Base-by-base conservation (phyloP, 2,888 invertebrate genomes). In the Deroplatys truncata region DNA sequence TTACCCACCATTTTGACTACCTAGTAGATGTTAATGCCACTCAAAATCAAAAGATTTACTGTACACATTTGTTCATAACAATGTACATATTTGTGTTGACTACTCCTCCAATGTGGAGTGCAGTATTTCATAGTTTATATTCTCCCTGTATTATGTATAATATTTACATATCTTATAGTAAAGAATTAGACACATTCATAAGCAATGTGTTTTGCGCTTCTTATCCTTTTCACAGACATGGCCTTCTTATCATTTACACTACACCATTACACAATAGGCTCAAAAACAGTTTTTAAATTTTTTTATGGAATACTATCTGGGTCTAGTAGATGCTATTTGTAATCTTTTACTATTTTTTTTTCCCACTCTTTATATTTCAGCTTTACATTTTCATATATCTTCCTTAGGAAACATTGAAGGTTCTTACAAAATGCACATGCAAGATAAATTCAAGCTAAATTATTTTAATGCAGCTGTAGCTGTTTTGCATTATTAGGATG, bases 41-140 rank as follows among this genome's bases (percentile, higher is more conserved):
- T 72, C 56, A 72, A 72, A 72, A 72, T 72, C 56, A 72, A 72
- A 72, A 72, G 20, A 72, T 72, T 72, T 20, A 72, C 56, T 72
- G 56, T 72, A 72, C 56, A 72, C 56, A 72, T 72, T 72, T 72
- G 56, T 72, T 72, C 56, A 72, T 72, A 88, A 88, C 49, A 88
- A 88, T 88, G 88, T 88, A 88, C 88, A 88, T 88, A 72, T 29
- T 82, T 84, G 84, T 28, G 31, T 29, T 84, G 31, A 29, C 84
- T 85, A 83, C 84, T 86, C 86, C 90, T 90, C 90, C 90, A 90
- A 90, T 88, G 85, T 90, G 90, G 88, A 90, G 88, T 49, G 84
- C 72, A 31, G 83, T 83, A 35, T 85, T 72, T 72, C 56, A 72
- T 72, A 88, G 88, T 88, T 90, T 43, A 88, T 82, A 82, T 88